phyloP scores from a whole-genome alignment of 2,113 vertebrate species.

The Epinephelus cyanopodus region DNA sequence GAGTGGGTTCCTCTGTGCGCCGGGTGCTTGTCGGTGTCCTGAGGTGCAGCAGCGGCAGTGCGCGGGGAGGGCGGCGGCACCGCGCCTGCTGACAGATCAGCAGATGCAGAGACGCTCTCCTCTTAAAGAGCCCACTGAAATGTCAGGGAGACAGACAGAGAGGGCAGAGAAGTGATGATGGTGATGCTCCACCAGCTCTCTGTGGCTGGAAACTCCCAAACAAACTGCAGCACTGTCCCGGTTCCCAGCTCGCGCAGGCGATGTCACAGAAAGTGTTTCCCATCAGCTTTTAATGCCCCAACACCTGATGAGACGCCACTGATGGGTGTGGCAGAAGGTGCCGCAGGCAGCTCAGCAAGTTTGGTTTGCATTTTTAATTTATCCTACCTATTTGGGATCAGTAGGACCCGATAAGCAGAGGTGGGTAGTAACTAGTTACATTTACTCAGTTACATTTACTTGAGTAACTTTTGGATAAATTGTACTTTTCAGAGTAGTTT shows the following conservation, averaged over 20 bases:
- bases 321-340: not conserved
- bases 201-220: not conserved
- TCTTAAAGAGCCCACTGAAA: slow-evolving; percentile 77
- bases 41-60: slow-evolving; percentile 37
- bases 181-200: too few relatives aligned
- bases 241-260: accelerated
- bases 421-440: too few relatives aligned
- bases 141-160: too few relatives aligned
- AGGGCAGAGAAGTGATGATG: too few relatives aligned
- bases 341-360: too few relatives aligned
- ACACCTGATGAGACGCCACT: slow-evolving; percentile 4
- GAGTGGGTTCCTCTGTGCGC: not conserved
- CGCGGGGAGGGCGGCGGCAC: slow-evolving; percentile 32
- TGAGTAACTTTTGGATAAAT: too few relatives aligned
- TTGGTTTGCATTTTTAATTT: too few relatives aligned
- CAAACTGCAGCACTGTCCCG: not conserved
- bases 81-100: slow-evolving; percentile 63
- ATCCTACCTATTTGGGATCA: too few relatives aligned
- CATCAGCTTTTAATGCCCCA: not conserved
- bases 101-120: slow-evolving; percentile 58
- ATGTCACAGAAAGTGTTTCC: not conserved
- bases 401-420: too few relatives aligned
- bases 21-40: not conserved
- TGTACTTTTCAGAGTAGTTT: too few relatives aligned
- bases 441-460: too few relatives aligned